phyloP scores from a whole-genome alignment of 1,140 invertebrate species.

The Apis laboriosa region DNA sequence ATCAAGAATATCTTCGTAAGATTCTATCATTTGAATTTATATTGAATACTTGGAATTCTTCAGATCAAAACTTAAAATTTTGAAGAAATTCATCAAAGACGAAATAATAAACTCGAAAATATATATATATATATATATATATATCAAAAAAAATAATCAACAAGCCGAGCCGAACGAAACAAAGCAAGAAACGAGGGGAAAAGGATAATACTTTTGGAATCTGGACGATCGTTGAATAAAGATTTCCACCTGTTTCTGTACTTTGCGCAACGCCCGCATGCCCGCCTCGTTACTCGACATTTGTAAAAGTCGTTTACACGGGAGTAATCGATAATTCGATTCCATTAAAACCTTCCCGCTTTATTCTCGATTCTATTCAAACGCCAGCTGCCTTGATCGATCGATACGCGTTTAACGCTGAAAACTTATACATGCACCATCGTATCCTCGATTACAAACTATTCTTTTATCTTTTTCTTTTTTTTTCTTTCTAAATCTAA shows the following conservation, averaged over 20 bases:
- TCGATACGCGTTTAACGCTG: background rate
- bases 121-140: too few species aligned
- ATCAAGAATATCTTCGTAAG: too few species aligned
- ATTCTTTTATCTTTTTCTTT: too few species aligned
- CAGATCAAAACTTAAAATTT: too few species aligned
- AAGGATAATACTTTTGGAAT: background rate
- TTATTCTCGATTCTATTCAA: background rate
- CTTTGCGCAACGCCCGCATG: conserved; percentile 7
- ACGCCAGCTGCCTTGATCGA: background rate
- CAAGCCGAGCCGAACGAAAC: background rate
- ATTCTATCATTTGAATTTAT: too few species aligned
- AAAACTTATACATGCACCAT: too few species aligned
- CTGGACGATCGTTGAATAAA: conserved; percentile 37
- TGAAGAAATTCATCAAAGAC: too few species aligned
- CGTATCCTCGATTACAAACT: too few species aligned
- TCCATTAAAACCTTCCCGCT: background rate
- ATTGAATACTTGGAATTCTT: too few species aligned
- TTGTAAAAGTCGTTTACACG: conserved; percentile 1
- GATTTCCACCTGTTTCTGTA: conserved; percentile 17
- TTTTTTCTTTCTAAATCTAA: too few species aligned
- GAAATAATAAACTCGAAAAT: too few species aligned
- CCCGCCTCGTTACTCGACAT: background rate
- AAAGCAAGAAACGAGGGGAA: background rate
- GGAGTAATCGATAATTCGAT: conserved; percentile 7
- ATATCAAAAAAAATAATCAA: too few species aligned